phyloP scores from a whole-genome alignment of 2,113 vertebrate species.

The Podiceps cristatus region DNA sequence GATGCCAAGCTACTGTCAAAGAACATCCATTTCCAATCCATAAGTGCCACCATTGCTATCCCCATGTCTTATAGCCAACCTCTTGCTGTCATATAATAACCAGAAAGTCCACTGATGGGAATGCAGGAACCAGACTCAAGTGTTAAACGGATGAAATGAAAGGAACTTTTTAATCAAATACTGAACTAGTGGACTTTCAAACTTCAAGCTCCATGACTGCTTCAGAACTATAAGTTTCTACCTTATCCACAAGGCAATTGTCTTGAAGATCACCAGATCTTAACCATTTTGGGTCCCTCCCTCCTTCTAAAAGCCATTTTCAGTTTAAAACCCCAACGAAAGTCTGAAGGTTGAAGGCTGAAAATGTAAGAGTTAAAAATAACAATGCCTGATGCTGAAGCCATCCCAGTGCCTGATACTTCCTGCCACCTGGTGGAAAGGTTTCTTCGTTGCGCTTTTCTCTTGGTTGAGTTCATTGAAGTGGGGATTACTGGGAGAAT shows the following conservation, averaged over 20 bases:
- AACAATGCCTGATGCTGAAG: background rate
- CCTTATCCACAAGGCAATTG: background rate
- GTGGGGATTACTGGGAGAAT: background rate
- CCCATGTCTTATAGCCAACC: background rate
- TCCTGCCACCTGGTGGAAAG: slow-evolving; percentile 22
- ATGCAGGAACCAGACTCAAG: background rate
- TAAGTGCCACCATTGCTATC: background rate
- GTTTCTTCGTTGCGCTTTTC: background rate
- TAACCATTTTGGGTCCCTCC: background rate
- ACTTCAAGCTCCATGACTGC: background rate
- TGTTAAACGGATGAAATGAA: background rate
- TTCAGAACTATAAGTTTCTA: background rate
- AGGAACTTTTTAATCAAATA: background rate
- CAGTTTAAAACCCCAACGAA: background rate
- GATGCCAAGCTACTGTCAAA: background rate
- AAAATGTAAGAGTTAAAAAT: background rate
- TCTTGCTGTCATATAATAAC: background rate
- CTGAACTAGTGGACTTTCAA: background rate
- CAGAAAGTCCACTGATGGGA: background rate
- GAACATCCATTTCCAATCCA: background rate
- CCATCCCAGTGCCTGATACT: background rate
- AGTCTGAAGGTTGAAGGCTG: no score
- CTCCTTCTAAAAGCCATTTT: background rate
- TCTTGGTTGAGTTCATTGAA: background rate
- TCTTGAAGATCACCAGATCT: background rate